Evolutionary conservation across 2,113 vertebrate genomes (phyloP).

Genomic region (Morphnarchus princeps): DNA sequence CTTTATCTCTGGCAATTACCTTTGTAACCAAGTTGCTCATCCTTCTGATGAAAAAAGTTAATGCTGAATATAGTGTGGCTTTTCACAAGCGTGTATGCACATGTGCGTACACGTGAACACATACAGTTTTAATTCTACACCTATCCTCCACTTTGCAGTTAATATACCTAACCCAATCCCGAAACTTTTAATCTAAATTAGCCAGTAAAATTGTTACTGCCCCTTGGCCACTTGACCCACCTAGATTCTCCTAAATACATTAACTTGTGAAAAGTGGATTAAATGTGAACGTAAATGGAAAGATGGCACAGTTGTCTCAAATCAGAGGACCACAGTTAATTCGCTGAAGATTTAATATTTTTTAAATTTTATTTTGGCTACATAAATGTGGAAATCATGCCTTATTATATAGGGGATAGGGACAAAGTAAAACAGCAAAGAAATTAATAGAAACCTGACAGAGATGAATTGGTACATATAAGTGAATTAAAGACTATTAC

Average conservation of each 20-base stretch:
- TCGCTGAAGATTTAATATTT: constrained; percentile 35
- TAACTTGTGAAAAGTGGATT: constrained; percentile 59
- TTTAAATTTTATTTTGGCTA: constrained; percentile 27
- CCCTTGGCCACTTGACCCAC: background rate
- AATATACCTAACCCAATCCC: background rate
- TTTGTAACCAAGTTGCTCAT: background rate
- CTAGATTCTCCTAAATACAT: constrained; percentile 39
- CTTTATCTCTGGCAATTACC: background rate
- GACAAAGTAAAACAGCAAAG: constrained; percentile 66
- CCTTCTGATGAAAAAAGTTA: background rate
- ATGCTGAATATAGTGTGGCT: background rate
- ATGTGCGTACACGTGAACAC: background rate
- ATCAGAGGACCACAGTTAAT: constrained; percentile 45
- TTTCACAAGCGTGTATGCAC: background rate
- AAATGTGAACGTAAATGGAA: constrained; percentile 45
- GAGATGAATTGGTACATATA: constrained; percentile 73
- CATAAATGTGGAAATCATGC: constrained; percentile 53
- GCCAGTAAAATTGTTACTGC: background rate
- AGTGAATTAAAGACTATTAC: constrained; percentile 78
- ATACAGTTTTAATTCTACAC: background rate
- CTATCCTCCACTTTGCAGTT: background rate
- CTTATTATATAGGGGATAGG: constrained; percentile 40
- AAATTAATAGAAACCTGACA: constrained; percentile 74
- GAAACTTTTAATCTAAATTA: constrained; percentile 18
- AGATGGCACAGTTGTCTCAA: constrained; percentile 48